Base-by-base conservation (phyloP, 2,797 vertebrate species). In the Momotus momota region DNA sequence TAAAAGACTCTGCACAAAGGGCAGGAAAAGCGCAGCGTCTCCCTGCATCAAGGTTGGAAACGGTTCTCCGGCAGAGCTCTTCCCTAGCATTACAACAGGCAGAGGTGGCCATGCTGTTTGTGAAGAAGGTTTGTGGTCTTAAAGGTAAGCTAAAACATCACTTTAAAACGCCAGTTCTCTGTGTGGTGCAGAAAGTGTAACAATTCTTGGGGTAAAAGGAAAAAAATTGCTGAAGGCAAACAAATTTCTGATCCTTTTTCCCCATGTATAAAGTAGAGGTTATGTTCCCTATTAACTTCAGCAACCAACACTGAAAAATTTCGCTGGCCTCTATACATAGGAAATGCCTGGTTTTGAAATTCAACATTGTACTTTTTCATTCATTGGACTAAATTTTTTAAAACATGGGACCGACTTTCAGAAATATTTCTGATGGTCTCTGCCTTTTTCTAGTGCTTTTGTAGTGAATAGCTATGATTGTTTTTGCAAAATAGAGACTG, bases 401-500 rank as follows among this genome's bases (percentile, higher is more conserved):
- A 77, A 88, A 71, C 26, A 25, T 6, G 10, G 18, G 52, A 81
- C 65, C 82, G 70, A 71, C 55, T 90, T 58, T 86, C 81, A 72
- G 61, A 90, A 91, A 71, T 57, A 74, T 51, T 94, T 94, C 22
- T 86, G 15, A 60, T 54, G 18, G n/a, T 78, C 49, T 95, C 69
- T 94, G 51, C 43, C 64, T 88, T 91, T 92, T 84, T 57, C 87
- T 79, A 66, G 69, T 65, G 70, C n/a, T 81, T 91, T 85, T 84
- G 58, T 33, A 84, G 43, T 71, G 60, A 94, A 92, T 33, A 86
- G 77, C 77, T 84, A 23, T 16, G 33, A 18, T 55, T 40, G 72
- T 62, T 46, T 64, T 46, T 60, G 31, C 73, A 90, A 95, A 92
- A 87, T 43, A 91, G 51, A 79, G 52, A 70, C 77, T 85, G 74